Conservation (phyloP, 2,113 vertebrate genomes). For the Mormoops blainvillei region DNA sequence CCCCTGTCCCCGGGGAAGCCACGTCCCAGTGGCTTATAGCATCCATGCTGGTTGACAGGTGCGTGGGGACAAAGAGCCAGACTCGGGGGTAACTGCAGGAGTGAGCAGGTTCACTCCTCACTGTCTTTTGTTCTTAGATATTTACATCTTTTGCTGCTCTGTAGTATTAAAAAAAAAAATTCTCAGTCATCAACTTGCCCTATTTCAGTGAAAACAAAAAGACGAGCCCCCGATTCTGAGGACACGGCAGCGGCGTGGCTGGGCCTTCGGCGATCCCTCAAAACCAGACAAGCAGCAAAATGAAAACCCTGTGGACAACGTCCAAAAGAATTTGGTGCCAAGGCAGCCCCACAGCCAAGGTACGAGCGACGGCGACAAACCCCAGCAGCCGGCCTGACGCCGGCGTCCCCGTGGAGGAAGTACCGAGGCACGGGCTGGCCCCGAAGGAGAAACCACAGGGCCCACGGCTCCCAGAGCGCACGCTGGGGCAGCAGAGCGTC, state of each 20-base stretch:
- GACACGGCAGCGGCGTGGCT: neutral
- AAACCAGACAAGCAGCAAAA: neutral
- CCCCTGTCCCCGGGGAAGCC: neutral
- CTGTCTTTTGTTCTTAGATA: neutral
- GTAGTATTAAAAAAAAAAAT: too few relatives aligned
- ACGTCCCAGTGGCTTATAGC: neutral
- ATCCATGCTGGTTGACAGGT: neutral
- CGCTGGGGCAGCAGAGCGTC: neutral
- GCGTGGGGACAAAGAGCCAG: neutral
- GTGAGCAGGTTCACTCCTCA: neutral
- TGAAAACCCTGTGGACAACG: neutral
- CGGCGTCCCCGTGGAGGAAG: neutral
- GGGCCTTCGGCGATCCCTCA: neutral
- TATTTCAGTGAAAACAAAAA: neutral
- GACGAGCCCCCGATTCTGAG: neutral
- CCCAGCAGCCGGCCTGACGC: neutral
- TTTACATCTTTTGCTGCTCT: neutral
- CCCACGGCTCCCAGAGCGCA: neutral
- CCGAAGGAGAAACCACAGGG: neutral
- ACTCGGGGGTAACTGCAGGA: neutral
- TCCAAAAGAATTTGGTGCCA: neutral
- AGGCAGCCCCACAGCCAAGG: neutral
- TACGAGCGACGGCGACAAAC: too few relatives aligned
- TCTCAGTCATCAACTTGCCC: neutral
- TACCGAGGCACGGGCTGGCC: too few relatives aligned